phyloP scores from a whole-genome alignment of 1,140 invertebrate species.

The Orchestia grillus region DNA sequence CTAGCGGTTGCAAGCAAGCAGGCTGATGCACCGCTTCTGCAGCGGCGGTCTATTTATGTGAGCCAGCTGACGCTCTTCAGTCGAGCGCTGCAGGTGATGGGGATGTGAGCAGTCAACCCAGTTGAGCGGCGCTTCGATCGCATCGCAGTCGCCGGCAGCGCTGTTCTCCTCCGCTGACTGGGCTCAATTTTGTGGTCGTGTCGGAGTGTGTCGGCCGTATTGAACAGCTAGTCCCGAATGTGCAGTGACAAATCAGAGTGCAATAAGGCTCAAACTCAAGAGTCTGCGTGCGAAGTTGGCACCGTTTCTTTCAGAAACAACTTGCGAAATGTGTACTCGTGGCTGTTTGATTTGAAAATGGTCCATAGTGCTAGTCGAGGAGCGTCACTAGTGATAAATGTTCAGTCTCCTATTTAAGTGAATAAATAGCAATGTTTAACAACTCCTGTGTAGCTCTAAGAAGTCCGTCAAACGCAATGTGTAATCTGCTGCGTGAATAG shows the following conservation, averaged over 20 bases:
- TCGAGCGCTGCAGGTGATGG: neutral
- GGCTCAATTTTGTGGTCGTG: neutral
- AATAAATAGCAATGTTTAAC: neutral
- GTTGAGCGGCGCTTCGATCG: neutral
- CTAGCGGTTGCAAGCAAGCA: neutral
- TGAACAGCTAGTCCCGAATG: too few species aligned
- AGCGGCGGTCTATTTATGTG: neutral
- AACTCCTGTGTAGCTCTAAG: neutral
- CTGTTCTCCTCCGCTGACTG: neutral
- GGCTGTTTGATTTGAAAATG: neutral
- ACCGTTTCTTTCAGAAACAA: neutral
- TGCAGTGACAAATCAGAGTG: neutral
- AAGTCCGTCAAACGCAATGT: neutral
- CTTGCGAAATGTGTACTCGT: neutral
- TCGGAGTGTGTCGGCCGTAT: neutral
- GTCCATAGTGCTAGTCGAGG: neutral
- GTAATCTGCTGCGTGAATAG: neutral
- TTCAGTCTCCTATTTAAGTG: neutral
- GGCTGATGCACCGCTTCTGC: neutral
- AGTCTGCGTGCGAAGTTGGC: neutral
- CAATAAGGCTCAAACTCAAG: neutral
- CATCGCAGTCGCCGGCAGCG: neutral
- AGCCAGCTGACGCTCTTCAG: constrained; percentile 16
- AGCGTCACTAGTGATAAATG: neutral
- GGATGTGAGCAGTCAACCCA: neutral